Evolutionary conservation across 2,888 invertebrate species (phyloP), one percentile per base, ranked within the genome.

Genomic region (Nezara viridula): DNA sequence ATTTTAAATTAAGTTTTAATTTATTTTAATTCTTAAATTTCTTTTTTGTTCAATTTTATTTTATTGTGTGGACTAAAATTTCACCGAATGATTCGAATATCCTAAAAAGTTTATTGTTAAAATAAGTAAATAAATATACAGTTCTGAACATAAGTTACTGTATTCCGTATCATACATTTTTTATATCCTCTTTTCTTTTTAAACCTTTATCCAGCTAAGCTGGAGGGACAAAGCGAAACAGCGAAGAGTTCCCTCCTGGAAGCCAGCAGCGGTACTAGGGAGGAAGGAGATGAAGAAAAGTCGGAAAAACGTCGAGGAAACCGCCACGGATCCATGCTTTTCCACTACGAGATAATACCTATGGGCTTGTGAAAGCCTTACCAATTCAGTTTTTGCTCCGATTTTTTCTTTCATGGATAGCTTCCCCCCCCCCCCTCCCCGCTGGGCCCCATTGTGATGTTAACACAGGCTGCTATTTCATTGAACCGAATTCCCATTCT

Each of bases 301-400:
- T 81, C 44, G 81, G 81, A 81, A 81, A 81, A 81, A 81, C 81
- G n/a, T 40, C 44, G 81, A 37, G 81, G 81, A 47, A 81, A 81
- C 81, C n/a, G 81, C 44, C 81, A 47, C 81, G 81, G 81, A 81
- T 81, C 81, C 77, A 24, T 44, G 77, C 21, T 77, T 77, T 77
- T 77, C 77, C 81, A 81, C 81, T 81, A 81, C 81, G 81, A n/a
- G 81, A 81, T 81, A 81, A 81, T 81, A 81, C 81, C 81, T 44
- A 81, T 44, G 81, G 81, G 81, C 44, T 81, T 81, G 44, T 40
- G 81, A 81, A 81, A 81, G 81, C 81, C 81, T 81, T 81, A 81
- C 12, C 81, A 44, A 81, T 44, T 47, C 81, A 81, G 44, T 81
- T 81, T 81, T 81, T 81, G 81, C 81, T n/a, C 21, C 24, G 81